Base-by-base conservation (phyloP, 2,113 vertebrate species). In the Notarius lentiginosus region DNA sequence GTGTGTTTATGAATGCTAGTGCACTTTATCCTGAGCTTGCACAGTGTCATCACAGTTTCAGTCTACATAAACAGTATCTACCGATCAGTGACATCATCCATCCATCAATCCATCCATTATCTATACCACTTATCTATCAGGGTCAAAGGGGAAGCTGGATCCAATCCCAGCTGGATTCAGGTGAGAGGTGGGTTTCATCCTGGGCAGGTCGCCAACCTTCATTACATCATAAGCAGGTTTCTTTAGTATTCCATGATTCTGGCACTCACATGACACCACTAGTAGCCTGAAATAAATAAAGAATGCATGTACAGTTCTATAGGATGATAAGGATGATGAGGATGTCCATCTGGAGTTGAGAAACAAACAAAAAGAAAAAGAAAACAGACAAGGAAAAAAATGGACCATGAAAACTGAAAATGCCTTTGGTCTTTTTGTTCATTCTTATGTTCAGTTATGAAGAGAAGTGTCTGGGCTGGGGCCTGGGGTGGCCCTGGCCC, bases 1-100 rank as follows among this genome's bases (percentile, higher is more conserved):
- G 73, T 81, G 55, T 61, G 60, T 82, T 49, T 49, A 61, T 84
- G 56, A 82, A 6, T 85, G n/a, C 53, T 22, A 22, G 80, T 82
- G 61, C 24, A 47, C 63, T 53, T 55, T 20, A 47, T 73, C 34
- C 70, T 73, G 41, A 82, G 24, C 58, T 22, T 41, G 41, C 41
- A 41, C 41, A 41, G 41, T 41, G 41, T 70, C 34, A 70, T 34
- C 66, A 34, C 30, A 70, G 5, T 34, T 70, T 70, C 11, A 70
- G 4, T 34, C 15, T 34, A 30, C 9, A n/a, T n/a, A 65, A n/a
- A n/a, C 63, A n/a, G 18, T 61, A 22, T 63, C 61, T 63, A 24
- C 27, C 65, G 12, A 4, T 66, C 27, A 34, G 27, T 7, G 14
- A 30, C 66, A 30, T 27, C 12, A 14, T 14, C 34, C 34, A 34